Base-by-base conservation (phyloP, 2,113 vertebrate genomes). In the Rhea americana region DNA sequence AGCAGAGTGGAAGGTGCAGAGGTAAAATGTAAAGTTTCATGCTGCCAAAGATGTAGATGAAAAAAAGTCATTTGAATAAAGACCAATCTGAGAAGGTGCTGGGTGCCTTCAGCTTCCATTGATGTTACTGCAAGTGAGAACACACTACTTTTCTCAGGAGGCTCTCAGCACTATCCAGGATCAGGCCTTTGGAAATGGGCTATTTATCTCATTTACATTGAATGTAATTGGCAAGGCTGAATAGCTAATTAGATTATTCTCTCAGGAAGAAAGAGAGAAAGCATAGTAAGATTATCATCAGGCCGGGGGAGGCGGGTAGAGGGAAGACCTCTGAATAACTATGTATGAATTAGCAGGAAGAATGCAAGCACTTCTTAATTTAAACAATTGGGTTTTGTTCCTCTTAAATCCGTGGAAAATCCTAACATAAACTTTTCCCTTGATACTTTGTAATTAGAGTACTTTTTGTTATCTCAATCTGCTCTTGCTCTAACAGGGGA, bases 241-340 rank as follows among this genome's bases (percentile, higher is more conserved):
- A 84, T 65, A 75, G 43, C 56, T 90, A 91, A 94, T 93, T 91
- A 74, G 88, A 88, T 93, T 50, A 63, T 94, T 93, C 74, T 70
- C 76, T 77, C 55, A 74, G 37, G 24, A 39, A 76, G 61, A 48
- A 90, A 93, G 65, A 37, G 85, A 91, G 90, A 83, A 73, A 90
- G 47, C 4, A 5, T 22, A 41, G 50, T 80, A 70, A 91, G 39
- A 85, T 62, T 63, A 72, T 41, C 73, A 50, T 21, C 8, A 19
- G 74, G 61, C 75, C 63, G 55, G 65, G 56, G 67, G 39, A 87
- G 95, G 43, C 87, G 94, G 86, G 77, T 39, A 56, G 77, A 79
- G 35, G 35, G 35, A 82, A 74, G 21, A 17, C 25, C 3, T 17
- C 59, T 90, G 79, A 47, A 70, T 77, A 82, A 70, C 76, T 78